Base-by-base conservation (phyloP, 2,888 invertebrate species). In the Meloe dianella region DNA sequence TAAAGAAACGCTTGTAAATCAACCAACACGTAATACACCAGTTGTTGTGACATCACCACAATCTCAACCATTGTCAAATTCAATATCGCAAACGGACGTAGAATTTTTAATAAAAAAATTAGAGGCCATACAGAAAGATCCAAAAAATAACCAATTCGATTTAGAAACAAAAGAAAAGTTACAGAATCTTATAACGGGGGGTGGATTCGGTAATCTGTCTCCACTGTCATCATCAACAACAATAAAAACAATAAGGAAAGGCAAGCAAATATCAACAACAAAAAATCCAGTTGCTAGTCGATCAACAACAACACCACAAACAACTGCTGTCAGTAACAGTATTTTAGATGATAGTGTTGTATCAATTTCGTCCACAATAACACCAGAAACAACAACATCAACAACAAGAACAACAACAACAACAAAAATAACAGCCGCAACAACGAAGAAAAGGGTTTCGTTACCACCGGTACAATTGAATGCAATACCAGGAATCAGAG, bases 401-500 rank as follows among this genome's bases (percentile, higher is more conserved):
- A 77, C 56, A 71, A 67, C 30, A 59, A 10, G 2, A 64, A 29
- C 70, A 30, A 59, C 65, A 14, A 74, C 75, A 24, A 70, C 71
- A 32, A 54, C 71, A 3, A 56, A 70, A 27, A 58, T 71, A 61
- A 51, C 14, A 65, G n/a, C 76, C n/a, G n/a, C n/a, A 22, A 51
- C 22, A 74, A 71, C 61, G 77, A 77, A 51, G 71, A 68, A 32
- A 60, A 69, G 69, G 64, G 65, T 73, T 1, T 70, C 76, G 0
- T 64, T 83, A 63, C 81, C 83, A 12, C 83, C 84, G 5, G 80
- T 84, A 4, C 78, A 78, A 63, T 71, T 84, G 61, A 77, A 79
- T 66, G 82, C 83, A 17, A 80, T 84, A 32, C 81, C 79, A 14
- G 84, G 84, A 7, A 76, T 84, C 10, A 78, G 78, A 59, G 75